Base-by-base conservation (phyloP, 2,113 vertebrate genomes). In the Pterocles burchelli region DNA sequence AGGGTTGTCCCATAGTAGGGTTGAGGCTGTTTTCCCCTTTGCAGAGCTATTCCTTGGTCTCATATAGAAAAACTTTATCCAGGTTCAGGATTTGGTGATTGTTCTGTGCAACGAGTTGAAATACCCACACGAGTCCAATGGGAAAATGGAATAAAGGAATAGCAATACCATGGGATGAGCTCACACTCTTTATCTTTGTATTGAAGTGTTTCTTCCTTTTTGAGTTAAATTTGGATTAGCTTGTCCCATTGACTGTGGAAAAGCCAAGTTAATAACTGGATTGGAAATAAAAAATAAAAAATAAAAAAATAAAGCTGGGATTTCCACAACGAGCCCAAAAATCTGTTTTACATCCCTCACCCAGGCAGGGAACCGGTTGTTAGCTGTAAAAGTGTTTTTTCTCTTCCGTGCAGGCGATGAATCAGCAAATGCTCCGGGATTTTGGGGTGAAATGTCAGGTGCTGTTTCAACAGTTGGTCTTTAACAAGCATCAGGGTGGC, bases 371-470 rank as follows among this genome's bases (percentile, higher is more conserved):
- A 68, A 48, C 82, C 73, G 72, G 74, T 36, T 46, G 33, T 81
- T 82, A 96, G 85, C 58, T 91, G 57, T 51, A 91, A 96, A 66
- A 71, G 88, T 96, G 97, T 85, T 97, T 98, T 65, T 45, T 21
- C 97, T 93, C 98, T 96, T 97, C 70, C 5, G n/a, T 95, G 96
- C 97, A 96, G 97, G 97, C 97, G 97, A 80, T 98, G 98, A 98
- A 98, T 98, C 98, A 98, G 97, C 98, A 98, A 98, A 97, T 65
- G 91, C 97, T 97, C 73, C 15, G 4, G 95, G 95, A 98, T 96
- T 89, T 97, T 73, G 94, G 93, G 85, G 90, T 97, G 97, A 97
- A 97, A 93, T 98, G 97, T 98, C 98, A 98, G 98, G 98, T 98
- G 97, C 93, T 98, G 71, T 99, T 98, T 98, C 98, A 97, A 97